phyloP scores from a whole-genome alignment of 1,140 invertebrate genomes.

The Eriocheir sinensis region DNA sequence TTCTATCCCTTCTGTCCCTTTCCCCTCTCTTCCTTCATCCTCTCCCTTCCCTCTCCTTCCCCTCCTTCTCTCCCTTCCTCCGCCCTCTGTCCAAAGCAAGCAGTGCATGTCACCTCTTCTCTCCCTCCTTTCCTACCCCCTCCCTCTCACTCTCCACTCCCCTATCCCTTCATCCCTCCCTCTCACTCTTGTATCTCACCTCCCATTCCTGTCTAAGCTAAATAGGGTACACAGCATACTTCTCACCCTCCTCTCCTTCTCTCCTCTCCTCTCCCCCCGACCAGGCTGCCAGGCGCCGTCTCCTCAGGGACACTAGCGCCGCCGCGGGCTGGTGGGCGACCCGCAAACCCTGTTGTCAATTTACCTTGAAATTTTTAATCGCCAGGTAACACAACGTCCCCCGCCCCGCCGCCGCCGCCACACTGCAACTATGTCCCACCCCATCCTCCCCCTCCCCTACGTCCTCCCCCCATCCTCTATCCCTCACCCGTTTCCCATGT shows the following conservation, averaged over 20 bases:
- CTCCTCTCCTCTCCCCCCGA: not conserved
- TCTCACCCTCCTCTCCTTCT: too few relatives aligned
- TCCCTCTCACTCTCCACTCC: not conserved
- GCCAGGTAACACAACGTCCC: not conserved
- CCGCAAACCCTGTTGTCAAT: not conserved
- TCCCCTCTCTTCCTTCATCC: too few relatives aligned
- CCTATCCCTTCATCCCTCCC: too few relatives aligned
- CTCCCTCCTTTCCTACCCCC: not conserved
- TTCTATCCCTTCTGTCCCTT: too few relatives aligned
- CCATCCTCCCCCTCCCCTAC: not conserved
- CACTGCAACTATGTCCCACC: not conserved
- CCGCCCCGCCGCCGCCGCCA: not conserved
- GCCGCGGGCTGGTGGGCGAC: not conserved
- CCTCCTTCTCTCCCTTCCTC: not conserved
- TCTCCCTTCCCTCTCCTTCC: not conserved
- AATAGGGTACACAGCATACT: too few relatives aligned
- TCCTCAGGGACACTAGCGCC: not conserved
- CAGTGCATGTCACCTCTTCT: too few relatives aligned
- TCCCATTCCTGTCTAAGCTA: too few relatives aligned
- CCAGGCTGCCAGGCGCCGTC: not conserved
- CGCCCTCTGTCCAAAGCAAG: too few relatives aligned
- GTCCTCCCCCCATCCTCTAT: not conserved
- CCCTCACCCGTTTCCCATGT: not conserved
- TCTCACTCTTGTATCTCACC: too few relatives aligned
- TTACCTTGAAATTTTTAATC: slow-evolving; percentile 18